Base-by-base conservation (phyloP, 2,888 invertebrate species). In the Hydrotaea cyrtoneurina region DNA sequence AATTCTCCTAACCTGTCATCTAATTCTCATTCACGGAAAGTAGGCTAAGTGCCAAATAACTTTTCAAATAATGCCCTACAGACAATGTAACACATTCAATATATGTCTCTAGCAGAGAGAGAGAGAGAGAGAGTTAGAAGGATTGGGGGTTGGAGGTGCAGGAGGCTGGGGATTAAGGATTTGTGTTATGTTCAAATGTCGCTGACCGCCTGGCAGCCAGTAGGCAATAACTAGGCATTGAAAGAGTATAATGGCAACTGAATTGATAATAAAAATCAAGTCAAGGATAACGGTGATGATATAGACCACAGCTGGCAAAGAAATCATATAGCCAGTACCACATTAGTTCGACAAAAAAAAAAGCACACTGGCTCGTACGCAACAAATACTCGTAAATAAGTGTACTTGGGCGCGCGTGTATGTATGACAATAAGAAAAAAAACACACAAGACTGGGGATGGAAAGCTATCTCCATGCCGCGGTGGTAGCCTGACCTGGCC, bases 261-360 rank as follows among this genome's bases (percentile, higher is more conserved):
- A 69, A 62, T 71, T 74, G 71, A 71, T 75, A 55, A 53, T 71
- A 62, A 75, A 57, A 79, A 79, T 78, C 75, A 79, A 82, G 69
- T 85, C 84, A 85, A 85, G 84, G 77, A 84, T 82, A 79, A 81
- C 71, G 55, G 26, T 79, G 69, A 75, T 80, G 76, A 82, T 80
- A 55, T 82, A 43, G 66, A 79, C 66, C 81, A 82, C 84, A 82
- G 81, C 84, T 85, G 84, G 79, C 73, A 13, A 69, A 31, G 46
- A 78, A 79, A 79, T 85, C 84, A 82, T 79, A 50, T 39, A 46
- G 69, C 69, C 39, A 79, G 77, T 78, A 39, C 71, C 26, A 78
- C 69, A 80, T 57, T 74, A 55, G 66, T 21, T 46, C 23, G 19
- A 53, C n/a, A n/a, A n/a, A n/a, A 59, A 64, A 13, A 31, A 7